Base-by-base conservation (phyloP, 2,888 invertebrate species). In the Aricia artaxerxes region DNA sequence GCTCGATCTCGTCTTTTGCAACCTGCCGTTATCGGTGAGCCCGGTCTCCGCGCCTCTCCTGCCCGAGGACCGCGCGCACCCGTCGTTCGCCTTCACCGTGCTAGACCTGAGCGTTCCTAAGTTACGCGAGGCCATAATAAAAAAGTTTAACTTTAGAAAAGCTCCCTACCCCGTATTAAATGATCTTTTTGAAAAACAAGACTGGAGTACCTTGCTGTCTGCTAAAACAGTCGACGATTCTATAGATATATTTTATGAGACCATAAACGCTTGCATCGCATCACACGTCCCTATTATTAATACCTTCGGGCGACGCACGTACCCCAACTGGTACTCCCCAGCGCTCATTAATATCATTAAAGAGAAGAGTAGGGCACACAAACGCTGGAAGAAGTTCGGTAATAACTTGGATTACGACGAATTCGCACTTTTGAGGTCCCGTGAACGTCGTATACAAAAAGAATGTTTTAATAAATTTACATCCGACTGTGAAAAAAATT, bases 321-420 rank as follows among this genome's bases (percentile, higher is more conserved):
- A 40, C 40, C 40, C 40, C 40, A 40, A 40, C 5, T 40, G 40
- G 40, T 40, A 40, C 40, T 40, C 40, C 5, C 40, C 40, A 40
- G 40, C 40, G 40, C 40, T 40, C 5, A 40, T 40, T 40, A 40
- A 40, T 6, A 78, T 64, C 7, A 78, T 78, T 5, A 69, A 78
- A 49, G 78, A 64, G 44, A 78, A 78, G 31, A 44, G 13, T 24
- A 78, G 7, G 49, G 78, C 44, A 6, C 69, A 49, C 24, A 44
- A 4, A 44, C 49, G 64, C 11, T 78, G 77, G 69, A 78, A 78
- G 44, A 78, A 78, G 64, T 78, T 64, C 44, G 31, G 49, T 44
- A 69, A 78, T 3, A 6, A 49, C 5, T n/a, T 64, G 44, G 60
- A 61, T 24, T 77, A 77, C 16, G 64, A 76, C 11, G 53, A 53